These are phyloP conservation scores for Chrysomela aeneicollis DNA, from an alignment of 2,888 invertebrate species.

Conservation along the genomic window DNA sequence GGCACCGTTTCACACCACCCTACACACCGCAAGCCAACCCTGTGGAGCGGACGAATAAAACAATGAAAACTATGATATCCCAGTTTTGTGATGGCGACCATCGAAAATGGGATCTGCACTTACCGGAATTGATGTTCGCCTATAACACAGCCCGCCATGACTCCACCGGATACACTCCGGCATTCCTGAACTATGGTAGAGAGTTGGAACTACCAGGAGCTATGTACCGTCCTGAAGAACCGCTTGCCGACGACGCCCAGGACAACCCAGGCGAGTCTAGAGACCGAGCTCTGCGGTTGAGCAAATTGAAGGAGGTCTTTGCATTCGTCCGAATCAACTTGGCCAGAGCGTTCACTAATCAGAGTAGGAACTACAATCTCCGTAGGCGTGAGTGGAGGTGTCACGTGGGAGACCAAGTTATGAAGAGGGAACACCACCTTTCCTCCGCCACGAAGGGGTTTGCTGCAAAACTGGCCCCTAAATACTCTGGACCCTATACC, in stretches of 20 bases:
- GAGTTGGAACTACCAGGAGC: neutral
- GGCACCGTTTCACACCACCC: slow-evolving; percentile 30
- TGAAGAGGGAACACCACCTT: neutral
- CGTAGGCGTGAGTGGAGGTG: neutral
- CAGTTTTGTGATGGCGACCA: slow-evolving; percentile 47
- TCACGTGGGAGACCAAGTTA: neutral
- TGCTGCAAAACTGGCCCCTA: slow-evolving; percentile 10
- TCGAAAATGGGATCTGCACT: slow-evolving; percentile 43
- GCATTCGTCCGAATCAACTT: neutral
- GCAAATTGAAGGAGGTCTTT: neutral
- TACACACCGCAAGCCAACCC: slow-evolving; percentile 52
- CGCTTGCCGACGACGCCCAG: no score
- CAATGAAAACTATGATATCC: slow-evolving; percentile 51
- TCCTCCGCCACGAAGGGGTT: neutral
- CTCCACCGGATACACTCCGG: slow-evolving; percentile 43
- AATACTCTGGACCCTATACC: slow-evolving; percentile 14
- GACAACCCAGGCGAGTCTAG: neutral
- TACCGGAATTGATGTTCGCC: slow-evolving; percentile 45
- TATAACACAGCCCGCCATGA: slow-evolving; percentile 45
- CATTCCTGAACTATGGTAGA: slow-evolving; percentile 42
- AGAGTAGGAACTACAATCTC: neutral
- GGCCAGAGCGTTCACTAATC: neutral
- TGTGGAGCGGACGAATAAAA: slow-evolving; percentile 51
- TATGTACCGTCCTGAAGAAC: neutral
- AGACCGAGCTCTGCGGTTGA: neutral